phyloP scores from a whole-genome alignment of 2,113 vertebrate genomes.

The Dasyornis broadbenti region DNA sequence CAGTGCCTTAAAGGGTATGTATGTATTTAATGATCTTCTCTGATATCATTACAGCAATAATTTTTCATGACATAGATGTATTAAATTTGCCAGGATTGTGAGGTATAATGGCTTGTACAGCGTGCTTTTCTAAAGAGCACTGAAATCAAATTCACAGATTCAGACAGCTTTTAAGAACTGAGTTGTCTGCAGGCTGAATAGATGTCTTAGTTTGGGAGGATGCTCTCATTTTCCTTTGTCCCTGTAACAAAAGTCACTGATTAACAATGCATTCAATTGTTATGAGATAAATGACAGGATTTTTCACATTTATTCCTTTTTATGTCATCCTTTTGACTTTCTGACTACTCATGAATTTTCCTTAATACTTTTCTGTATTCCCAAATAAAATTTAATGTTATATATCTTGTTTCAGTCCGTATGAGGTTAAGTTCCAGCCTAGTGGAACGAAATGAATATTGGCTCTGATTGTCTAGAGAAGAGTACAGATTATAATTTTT shows the following conservation, averaged over 20 bases:
- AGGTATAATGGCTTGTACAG: neutral
- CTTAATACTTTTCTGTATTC: neutral
- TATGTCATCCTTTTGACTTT: neutral
- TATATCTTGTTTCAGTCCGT: neutral
- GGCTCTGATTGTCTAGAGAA: neutral
- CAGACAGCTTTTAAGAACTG: neutral
- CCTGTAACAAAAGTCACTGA: slow-evolving; percentile 43
- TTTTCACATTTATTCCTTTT: slow-evolving; percentile 30
- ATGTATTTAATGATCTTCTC: neutral
- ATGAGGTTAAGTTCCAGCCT: neutral
- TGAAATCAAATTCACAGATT: neutral
- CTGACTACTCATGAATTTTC: slow-evolving; percentile 30
- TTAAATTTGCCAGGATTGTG: neutral
- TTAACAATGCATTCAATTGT: slow-evolving; percentile 11
- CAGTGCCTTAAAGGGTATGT: neutral
- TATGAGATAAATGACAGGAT: neutral
- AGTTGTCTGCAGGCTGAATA: slow-evolving; percentile 2
- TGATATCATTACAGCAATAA: neutral
- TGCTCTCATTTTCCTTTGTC: slow-evolving; percentile 22
- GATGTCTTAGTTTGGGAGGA: neutral
- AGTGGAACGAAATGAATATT: neutral
- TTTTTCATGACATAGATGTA: neutral
- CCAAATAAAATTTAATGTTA: neutral
- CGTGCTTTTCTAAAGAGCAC: neutral
- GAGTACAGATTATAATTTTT: neutral